These are phyloP conservation scores for Xanthorhoe spadicearia DNA, from an alignment of 2,888 invertebrate genomes.

Conservation along the genomic window DNA sequence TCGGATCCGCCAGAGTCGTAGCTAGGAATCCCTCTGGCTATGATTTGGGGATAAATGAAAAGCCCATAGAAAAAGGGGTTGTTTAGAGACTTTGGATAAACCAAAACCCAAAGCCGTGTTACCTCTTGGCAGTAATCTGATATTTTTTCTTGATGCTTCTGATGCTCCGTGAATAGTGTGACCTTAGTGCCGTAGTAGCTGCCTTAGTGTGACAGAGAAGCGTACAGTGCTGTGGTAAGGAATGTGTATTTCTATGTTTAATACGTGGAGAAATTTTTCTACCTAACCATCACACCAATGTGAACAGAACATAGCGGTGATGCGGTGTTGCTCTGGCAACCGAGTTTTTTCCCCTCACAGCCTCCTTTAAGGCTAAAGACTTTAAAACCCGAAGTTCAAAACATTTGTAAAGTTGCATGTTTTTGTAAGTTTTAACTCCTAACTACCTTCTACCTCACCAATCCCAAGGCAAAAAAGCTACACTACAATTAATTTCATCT, in stretches of 20 bases:
- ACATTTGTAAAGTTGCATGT: not conserved
- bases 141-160: not conserved
- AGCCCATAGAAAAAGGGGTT: not conserved
- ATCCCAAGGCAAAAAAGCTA: slow-evolving; percentile 3
- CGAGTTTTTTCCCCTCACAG: no score
- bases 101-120: not conserved
- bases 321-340: no score
- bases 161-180: not conserved
- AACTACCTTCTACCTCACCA: not conserved
- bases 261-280: no score
- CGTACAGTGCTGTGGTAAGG: no score
- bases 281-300: no score
- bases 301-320: no score
- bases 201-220: no score
- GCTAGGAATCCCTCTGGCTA: slow-evolving; percentile 7
- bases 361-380: not conserved
- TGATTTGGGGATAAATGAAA: slow-evolving; percentile 15
- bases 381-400: not conserved
- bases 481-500: slow-evolving; percentile 69
- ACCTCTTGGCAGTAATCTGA: not conserved
- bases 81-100: not conserved
- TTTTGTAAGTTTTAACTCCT: not conserved
- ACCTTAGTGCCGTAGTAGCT: no score
- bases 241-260: no score
- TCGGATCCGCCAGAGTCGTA: slow-evolving; percentile 13